phyloP scores from a whole-genome alignment of 2,113 vertebrate species.

The Pygathrix nemaeus region DNA sequence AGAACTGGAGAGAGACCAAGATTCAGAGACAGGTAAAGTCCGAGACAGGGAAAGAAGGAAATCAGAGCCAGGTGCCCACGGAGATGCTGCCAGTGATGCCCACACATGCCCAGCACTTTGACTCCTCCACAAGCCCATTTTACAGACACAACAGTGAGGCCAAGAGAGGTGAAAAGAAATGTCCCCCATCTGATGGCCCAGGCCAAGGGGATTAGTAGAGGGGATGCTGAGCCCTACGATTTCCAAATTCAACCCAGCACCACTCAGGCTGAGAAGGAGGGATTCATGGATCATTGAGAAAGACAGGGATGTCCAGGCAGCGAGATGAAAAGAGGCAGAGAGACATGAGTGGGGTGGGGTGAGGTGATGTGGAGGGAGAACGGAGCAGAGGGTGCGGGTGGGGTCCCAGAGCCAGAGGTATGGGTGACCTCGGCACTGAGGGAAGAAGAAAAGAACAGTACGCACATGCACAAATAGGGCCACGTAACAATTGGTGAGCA shows the following conservation, averaged over 20 bases:
- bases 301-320: background rate
- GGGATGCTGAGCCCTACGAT: background rate
- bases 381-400: slow-evolving; percentile 58
- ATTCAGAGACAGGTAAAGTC: background rate
- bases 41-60: background rate
- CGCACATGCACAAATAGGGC: background rate
- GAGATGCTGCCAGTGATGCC: background rate
- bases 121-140: background rate
- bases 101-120: background rate
- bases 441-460: background rate
- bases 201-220: background rate
- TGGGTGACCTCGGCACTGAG: background rate
- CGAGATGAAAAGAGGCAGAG: background rate
- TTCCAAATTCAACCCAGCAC: background rate
- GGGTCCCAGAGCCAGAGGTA: background rate
- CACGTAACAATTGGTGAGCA: background rate
- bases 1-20: background rate
- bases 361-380: slow-evolving; percentile 73
- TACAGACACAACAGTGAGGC: background rate
- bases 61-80: background rate
- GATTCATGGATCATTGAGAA: background rate
- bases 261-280: background rate
- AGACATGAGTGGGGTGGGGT: background rate
- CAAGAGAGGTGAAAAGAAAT: slow-evolving; percentile 7
- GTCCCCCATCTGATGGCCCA: background rate